These are phyloP conservation scores for Rhyacophila evoluta DNA, from an alignment of 2,888 invertebrate genomes.

Conservation along the genomic window DNA sequence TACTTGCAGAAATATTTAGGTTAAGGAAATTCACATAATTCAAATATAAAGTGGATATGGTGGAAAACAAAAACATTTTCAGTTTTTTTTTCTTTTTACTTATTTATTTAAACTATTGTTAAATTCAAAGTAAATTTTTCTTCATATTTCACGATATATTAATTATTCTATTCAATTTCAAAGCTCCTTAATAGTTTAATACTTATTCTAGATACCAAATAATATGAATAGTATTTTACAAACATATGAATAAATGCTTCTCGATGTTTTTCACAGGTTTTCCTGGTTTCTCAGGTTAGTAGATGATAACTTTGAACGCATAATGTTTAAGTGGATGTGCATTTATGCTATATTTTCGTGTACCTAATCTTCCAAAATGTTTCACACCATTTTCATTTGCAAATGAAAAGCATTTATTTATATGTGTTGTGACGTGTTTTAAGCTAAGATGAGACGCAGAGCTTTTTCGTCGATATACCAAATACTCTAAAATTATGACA, in stretches of 20 bases:
- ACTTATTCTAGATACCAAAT: no score
- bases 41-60: no score
- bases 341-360: background rate
- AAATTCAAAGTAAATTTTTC: no score
- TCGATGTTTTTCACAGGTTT: constrained; percentile 62
- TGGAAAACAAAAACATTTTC: no score
- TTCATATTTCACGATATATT: no score
- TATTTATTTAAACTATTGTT: no score
- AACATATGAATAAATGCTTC: constrained; percentile 47
- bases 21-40: no score
- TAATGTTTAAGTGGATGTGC: background rate
- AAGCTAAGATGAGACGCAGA: background rate
- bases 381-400: constrained; percentile 3
- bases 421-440: background rate
- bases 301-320: constrained; percentile 35
- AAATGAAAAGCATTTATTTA: constrained; percentile 34
- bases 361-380: background rate
- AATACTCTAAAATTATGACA: background rate
- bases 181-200: no score
- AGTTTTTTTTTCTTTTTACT: no score
- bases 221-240: no score
- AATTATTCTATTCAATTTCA: no score
- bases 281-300: constrained; percentile 71
- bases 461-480: background rate
- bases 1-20: no score